These are phyloP conservation scores for Microvelia longipes DNA, from an alignment of 1,140 invertebrate genomes.

Conservation along the genomic window DNA sequence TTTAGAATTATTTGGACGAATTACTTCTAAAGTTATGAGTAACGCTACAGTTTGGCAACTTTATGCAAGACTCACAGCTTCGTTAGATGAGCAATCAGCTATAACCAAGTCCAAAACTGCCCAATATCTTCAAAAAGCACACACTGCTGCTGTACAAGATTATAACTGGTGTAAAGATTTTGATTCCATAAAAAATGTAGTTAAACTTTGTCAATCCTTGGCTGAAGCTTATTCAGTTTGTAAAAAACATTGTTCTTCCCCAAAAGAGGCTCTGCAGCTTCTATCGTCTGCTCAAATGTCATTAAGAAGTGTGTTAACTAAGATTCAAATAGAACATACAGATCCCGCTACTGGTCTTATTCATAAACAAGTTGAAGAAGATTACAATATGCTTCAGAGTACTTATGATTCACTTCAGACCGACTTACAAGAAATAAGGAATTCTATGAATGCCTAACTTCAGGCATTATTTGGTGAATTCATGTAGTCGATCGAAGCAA, in stretches of 20 bases:
- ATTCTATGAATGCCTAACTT: not conserved
- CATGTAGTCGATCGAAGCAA: too few species aligned
- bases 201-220: constrained; percentile 33
- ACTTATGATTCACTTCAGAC: not conserved
- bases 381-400: not conserved
- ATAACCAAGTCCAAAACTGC: constrained; percentile 44
- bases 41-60: constrained; percentile 61
- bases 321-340: constrained; percentile 13
- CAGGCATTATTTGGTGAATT: too few species aligned
- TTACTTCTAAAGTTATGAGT: constrained; percentile 46
- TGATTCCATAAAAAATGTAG: constrained; percentile 31
- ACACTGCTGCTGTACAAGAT: constrained; percentile 30
- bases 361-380: not conserved
- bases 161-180: constrained; percentile 41
- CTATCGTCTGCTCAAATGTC: constrained; percentile 20
- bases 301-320: constrained; percentile 17
- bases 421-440: not conserved
- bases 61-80: constrained; percentile 53
- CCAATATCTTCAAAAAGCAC: constrained; percentile 38
- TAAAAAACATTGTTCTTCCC: constrained; percentile 7
- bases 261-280: constrained; percentile 15
- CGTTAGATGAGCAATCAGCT: constrained; percentile 40
- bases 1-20: constrained; percentile 62
- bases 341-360: not conserved
- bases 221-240: constrained; percentile 24